Percentiles rank a stretch among this genome's conserved stretches.
Conservation (phyloP, 53 echinoderm and acorn worm genomes). For the Holothuria leucospilota region DNA sequence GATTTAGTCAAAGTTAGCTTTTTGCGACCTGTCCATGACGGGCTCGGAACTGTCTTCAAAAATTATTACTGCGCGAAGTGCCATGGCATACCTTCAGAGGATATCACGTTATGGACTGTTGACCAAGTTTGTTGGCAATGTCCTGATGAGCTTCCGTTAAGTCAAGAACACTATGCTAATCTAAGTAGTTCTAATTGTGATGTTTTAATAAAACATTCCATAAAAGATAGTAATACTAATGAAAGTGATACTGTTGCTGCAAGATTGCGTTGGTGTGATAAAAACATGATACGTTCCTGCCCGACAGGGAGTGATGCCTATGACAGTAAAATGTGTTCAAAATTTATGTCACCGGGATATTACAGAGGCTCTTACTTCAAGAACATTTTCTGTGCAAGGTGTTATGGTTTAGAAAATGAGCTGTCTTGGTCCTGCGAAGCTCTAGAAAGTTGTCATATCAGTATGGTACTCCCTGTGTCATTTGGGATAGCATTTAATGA, state of each 20-base stretch:
- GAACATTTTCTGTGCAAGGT: not conserved
- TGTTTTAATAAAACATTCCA: not conserved
- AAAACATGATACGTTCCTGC: not conserved
- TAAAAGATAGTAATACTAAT: not conserved
- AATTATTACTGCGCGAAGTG: too few relatives aligned
- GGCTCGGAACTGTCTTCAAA: too few relatives aligned
- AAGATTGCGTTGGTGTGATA: not conserved
- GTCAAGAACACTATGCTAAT: slow-evolving; percentile 19
- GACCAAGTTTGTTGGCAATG: not conserved
- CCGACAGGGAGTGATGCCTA: not conserved
- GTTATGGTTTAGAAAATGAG: not conserved
- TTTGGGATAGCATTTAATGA: too few relatives aligned
- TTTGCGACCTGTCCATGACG: not conserved
- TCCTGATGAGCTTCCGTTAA: not conserved
- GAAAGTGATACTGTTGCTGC: not conserved
- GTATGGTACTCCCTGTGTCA: too few relatives aligned
- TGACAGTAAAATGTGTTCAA: not conserved
- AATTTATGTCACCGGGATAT: too few relatives aligned
- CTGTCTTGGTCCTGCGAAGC: too few relatives aligned
- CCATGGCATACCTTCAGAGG: too few relatives aligned
- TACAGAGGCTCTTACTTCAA: not conserved
- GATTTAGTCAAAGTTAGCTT: too few relatives aligned
- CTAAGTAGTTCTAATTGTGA: not conserved
- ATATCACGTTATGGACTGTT: too few relatives aligned
- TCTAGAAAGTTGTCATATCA: too few relatives aligned